Percentiles rank a stretch among this genome's conserved stretches.
phyloP scores from a whole-genome alignment of 2,888 invertebrate genomes.

The Apamea monoglypha region DNA sequence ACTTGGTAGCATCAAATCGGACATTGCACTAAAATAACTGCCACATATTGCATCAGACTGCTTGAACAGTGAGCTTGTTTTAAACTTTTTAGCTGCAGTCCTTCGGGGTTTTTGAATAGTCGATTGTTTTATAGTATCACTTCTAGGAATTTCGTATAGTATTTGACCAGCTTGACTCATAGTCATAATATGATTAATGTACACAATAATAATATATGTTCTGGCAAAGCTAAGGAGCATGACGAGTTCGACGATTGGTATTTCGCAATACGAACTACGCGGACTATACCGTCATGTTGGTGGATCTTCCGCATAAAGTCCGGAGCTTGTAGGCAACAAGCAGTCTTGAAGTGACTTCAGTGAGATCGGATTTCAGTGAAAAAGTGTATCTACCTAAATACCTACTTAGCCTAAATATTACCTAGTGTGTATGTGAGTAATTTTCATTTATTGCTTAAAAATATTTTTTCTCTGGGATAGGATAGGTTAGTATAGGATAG shows the following conservation, averaged over 20 bases:
- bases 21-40: not conserved
- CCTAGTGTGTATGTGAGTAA: not conserved
- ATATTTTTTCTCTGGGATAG: not conserved
- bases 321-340: not conserved
- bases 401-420: not conserved
- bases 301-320: constrained; percentile 22
- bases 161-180: not conserved
- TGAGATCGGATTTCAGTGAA: constrained; percentile 7
- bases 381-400: not conserved
- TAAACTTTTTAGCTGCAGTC: not conserved
- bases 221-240: not conserved
- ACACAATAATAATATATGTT: not conserved
- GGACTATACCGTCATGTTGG: not conserved
- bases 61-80: not conserved
- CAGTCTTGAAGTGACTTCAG: constrained; percentile 6
- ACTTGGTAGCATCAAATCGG: not conserved
- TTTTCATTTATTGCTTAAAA: not conserved
- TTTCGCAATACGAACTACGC: constrained; percentile 19
- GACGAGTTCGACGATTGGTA: not conserved
- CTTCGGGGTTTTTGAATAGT: not conserved
- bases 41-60: not conserved
- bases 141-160: not conserved
- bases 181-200: not conserved
- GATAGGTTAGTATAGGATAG: not conserved
- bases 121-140: not conserved